Conservation (phyloP, 2,113 vertebrate species). For the Piliocolobus tephrosceles region DNA sequence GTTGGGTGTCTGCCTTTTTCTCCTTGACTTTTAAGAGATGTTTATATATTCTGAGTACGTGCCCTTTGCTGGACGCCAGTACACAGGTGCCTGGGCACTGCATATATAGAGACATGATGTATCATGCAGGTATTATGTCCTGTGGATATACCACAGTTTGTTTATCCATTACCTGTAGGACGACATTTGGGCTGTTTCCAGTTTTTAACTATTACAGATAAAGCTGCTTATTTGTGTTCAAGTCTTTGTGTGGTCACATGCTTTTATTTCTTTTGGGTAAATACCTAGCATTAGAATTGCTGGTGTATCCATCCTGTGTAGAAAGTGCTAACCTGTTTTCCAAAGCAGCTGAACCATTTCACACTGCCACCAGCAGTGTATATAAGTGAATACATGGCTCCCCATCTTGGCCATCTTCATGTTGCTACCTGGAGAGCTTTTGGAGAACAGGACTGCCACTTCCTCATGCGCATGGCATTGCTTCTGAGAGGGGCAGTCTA, state of each 20-base stretch:
- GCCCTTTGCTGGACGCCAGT: neutral
- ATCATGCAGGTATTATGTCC: too few species aligned
- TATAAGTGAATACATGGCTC: neutral
- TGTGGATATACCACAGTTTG: too few species aligned
- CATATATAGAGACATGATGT: neutral
- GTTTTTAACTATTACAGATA: neutral
- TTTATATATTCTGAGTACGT: neutral
- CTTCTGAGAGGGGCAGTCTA: neutral
- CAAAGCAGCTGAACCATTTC: too few species aligned
- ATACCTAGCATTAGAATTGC: too few species aligned
- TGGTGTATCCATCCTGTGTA: too few species aligned
- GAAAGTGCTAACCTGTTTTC: too few species aligned
- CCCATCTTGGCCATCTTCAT: too few species aligned
- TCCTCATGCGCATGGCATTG: accelerated
- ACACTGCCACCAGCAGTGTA: neutral
- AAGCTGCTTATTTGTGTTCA: neutral
- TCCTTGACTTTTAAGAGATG: neutral
- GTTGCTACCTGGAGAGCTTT: neutral
- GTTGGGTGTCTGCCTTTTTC: neutral
- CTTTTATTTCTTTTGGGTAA: too few species aligned
- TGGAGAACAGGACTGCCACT: neutral
- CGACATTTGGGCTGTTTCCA: too few species aligned
- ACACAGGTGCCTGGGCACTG: neutral
- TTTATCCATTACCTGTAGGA: too few species aligned
- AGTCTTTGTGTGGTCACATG: neutral